A percentile compares a stretch with the other conserved stretches of the same genome.
Conservation (phyloP, 1,140 invertebrate species). For the Rhagoletis pomonella region DNA sequence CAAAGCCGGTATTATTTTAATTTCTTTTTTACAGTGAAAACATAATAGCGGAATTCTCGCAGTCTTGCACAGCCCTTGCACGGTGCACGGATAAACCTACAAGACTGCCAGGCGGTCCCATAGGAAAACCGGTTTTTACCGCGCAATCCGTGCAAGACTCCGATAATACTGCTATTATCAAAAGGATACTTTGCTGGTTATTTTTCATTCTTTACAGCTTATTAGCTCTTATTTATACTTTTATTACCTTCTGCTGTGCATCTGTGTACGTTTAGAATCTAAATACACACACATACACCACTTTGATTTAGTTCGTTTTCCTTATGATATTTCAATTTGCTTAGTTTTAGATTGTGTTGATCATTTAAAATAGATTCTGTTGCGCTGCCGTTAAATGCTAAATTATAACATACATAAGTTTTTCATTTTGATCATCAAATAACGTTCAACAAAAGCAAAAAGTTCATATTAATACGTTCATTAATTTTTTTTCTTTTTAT, state of each 20-base stretch:
- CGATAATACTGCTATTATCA: background rate
- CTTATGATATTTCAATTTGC: slow-evolving; percentile 11
- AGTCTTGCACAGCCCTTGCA: too few relatives aligned
- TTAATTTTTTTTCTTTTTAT: background rate
- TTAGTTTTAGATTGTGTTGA: background rate
- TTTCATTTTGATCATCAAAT: background rate
- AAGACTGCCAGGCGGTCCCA: too few relatives aligned
- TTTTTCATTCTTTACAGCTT: too few relatives aligned
- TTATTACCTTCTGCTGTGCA: too few relatives aligned
- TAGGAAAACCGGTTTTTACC: too few relatives aligned
- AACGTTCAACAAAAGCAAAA: slow-evolving; percentile 2
- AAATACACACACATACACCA: background rate
- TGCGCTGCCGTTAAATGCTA: slow-evolving; percentile 45
- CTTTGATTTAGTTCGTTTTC: background rate
- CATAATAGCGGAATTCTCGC: background rate
- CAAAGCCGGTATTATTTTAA: background rate
- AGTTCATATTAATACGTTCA: slow-evolving; percentile 2
- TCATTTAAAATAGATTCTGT: background rate
- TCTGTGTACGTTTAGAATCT: too few relatives aligned
- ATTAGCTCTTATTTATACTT: too few relatives aligned
- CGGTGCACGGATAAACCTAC: too few relatives aligned
- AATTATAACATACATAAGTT: slow-evolving; percentile 11
- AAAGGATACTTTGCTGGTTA: background rate
- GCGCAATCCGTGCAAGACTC: too few relatives aligned
- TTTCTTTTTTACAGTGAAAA: background rate